Percentiles rank a stretch among this genome's conserved stretches.
phyloP scores from a whole-genome alignment of 37 sponge, comb jelly and placozoan genomes.

The Chondrilla cf. caribensis region DNA sequence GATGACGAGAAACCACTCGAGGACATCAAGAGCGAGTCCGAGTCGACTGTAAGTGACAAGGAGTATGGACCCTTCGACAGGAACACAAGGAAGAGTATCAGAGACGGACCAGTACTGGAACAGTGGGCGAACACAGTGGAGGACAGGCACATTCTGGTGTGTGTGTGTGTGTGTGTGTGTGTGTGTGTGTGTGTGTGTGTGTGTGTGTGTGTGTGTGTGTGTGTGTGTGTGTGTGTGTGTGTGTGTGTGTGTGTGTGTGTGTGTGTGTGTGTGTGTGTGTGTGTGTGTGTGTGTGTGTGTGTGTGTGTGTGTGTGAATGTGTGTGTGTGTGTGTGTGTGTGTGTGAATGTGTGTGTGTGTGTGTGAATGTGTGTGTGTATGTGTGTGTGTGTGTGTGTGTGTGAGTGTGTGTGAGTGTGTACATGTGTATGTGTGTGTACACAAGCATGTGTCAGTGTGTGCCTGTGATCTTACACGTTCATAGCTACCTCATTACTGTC shows the following conservation, averaged over 20 bases:
- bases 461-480: too few relatives aligned
- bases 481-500: too few relatives aligned
- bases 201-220: slow-evolving; percentile 16
- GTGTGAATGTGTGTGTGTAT: not conserved
- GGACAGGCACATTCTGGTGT: slow-evolving; percentile 15
- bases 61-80: not conserved
- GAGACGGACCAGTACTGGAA: slow-evolving; percentile 48
- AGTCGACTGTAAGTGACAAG: slow-evolving; percentile 13
- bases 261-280: slow-evolving; percentile 12
- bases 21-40: not conserved
- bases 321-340: not conserved
- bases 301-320: slow-evolving; percentile 13
- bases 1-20: slow-evolving; percentile 5
- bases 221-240: slow-evolving; percentile 21
- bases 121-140: slow-evolving; percentile 51
- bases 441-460: not conserved
- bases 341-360: not conserved
- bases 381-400: not conserved
- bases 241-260: slow-evolving; percentile 12
- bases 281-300: slow-evolving; percentile 20
- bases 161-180: slow-evolving; percentile 9
- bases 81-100: slow-evolving; percentile 39
- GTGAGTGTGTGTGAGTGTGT: slow-evolving; percentile 12
- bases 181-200: slow-evolving; percentile 19
- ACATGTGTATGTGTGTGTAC: not conserved